phyloP scores from a whole-genome alignment of 2,797 vertebrate genomes.

The Atherinosoma microstoma region DNA sequence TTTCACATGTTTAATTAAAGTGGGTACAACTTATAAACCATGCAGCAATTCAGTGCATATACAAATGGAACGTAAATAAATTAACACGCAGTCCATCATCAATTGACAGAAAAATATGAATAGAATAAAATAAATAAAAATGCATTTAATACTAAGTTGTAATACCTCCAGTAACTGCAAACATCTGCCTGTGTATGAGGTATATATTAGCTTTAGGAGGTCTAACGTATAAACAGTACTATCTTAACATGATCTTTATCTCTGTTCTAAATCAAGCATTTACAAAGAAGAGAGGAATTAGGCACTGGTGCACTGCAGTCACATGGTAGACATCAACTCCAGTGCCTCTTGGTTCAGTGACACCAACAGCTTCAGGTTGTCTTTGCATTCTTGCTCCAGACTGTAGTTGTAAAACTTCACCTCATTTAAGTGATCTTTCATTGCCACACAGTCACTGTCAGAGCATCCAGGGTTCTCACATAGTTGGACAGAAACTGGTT shows the following conservation, averaged over 20 bases:
- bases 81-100: conserved; percentile 16
- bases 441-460: neutral
- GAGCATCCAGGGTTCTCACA: neutral
- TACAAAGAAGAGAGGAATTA: neutral
- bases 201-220: conserved; percentile 6
- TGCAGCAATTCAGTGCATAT: conserved; percentile 23
- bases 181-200: conserved; percentile 38
- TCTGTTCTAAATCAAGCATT: neutral
- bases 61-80: conserved; percentile 30
- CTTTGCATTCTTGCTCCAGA: conserved; percentile 83
- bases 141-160: conserved; percentile 4
- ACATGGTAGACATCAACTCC: conserved; percentile 66
- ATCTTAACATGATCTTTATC: neutral
- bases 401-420: conserved; percentile 60
- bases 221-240: neutral
- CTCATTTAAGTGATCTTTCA: neutral
- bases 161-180: conserved; percentile 37
- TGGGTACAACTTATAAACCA: neutral
- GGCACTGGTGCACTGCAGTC: conserved; percentile 34
- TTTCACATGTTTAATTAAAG: conserved; percentile 31
- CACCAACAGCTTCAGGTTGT: conserved; percentile 87
- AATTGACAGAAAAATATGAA: conserved; percentile 3
- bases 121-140: conserved; percentile 22
- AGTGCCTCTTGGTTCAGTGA: conserved; percentile 87
- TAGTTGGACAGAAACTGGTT: neutral